Evolutionary conservation across 2,113 vertebrate genomes (phyloP).

Genomic region (Pomatostomus ruficeps): DNA sequence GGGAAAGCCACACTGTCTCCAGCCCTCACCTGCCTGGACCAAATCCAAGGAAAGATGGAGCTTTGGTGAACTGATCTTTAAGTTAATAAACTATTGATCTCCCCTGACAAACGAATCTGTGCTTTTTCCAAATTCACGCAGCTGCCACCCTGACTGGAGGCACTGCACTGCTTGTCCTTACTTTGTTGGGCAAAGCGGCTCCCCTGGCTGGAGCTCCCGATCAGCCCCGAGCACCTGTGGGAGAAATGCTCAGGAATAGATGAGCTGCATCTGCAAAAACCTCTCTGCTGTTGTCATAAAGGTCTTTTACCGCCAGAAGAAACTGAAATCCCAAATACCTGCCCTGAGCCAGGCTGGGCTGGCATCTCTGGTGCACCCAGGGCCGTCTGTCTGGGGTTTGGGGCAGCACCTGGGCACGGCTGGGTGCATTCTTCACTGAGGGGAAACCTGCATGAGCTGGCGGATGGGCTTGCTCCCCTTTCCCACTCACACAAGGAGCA

Average conservation of each 20-base stretch:
- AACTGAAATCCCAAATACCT: accelerated
- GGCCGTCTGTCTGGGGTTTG: not conserved
- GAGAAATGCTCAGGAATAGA: not conserved
- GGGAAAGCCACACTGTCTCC: not conserved
- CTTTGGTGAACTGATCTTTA: slow-evolving; percentile 55
- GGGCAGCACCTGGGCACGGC: accelerated
- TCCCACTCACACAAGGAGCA: not conserved
- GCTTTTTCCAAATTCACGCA: slow-evolving; percentile 1
- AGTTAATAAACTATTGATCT: slow-evolving; percentile 76
- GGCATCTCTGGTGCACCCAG: not conserved
- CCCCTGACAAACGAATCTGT: slow-evolving; percentile 8
- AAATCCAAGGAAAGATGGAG: slow-evolving; percentile 10
- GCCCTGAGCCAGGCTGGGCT: not conserved
- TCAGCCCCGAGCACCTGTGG: not conserved
- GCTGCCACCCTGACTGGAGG: not conserved
- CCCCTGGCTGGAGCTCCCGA: not conserved
- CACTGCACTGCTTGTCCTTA: accelerated
- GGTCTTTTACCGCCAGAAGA: not conserved
- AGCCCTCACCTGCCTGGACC: not conserved
- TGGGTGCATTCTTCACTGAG: not conserved
- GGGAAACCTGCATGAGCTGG: not conserved
- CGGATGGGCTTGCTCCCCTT: not conserved
- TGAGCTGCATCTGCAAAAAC: not conserved
- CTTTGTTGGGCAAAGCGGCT: not conserved
- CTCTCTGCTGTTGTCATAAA: not conserved